Conservation (phyloP, 2,113 vertebrate genomes). For the Hippocampus barbouri region DNA sequence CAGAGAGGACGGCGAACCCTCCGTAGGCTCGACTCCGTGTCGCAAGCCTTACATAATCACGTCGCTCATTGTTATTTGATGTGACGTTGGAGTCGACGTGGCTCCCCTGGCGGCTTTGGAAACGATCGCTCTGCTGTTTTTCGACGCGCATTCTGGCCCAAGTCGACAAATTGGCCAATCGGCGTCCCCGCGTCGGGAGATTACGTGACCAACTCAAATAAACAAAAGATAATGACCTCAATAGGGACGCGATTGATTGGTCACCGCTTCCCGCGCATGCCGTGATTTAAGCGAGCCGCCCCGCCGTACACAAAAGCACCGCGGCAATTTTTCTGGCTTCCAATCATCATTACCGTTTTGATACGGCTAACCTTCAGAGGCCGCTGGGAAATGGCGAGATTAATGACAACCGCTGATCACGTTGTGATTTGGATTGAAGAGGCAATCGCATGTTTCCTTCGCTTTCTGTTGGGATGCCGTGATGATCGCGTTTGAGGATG, state of each 20-base stretch:
- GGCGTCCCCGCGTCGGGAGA: slow-evolving; percentile 10
- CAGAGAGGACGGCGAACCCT: not conserved
- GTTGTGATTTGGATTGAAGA: not conserved
- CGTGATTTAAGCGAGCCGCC: slow-evolving; percentile 22
- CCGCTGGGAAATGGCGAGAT: slow-evolving; percentile 30
- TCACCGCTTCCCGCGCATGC: slow-evolving; percentile 7
- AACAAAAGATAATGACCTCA: slow-evolving; percentile 27
- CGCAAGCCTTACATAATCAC: not conserved
- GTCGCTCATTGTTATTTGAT: not conserved
- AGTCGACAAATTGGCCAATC: not conserved
- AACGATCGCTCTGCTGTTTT: slow-evolving; percentile 8
- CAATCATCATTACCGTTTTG: slow-evolving; percentile 53
- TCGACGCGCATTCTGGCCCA: not conserved
- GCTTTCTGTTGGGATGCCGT: not conserved
- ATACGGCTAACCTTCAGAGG: slow-evolving; percentile 59
- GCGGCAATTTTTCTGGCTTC: slow-evolving; percentile 37
- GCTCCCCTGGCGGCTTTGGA: slow-evolving; percentile 5
- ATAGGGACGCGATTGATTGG: slow-evolving; percentile 19
- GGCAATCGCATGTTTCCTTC: not conserved
- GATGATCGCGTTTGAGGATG: not conserved
- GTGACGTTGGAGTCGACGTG: not conserved
- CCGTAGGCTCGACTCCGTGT: not conserved
- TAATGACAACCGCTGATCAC: slow-evolving; percentile 51
- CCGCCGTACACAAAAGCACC: slow-evolving; percentile 14
- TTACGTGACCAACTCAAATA: slow-evolving; percentile 10